Percentiles rank a stretch among this genome's conserved stretches.
Conservation (phyloP, 2,113 vertebrate genomes). For the Nyctibius bracteatus region DNA sequence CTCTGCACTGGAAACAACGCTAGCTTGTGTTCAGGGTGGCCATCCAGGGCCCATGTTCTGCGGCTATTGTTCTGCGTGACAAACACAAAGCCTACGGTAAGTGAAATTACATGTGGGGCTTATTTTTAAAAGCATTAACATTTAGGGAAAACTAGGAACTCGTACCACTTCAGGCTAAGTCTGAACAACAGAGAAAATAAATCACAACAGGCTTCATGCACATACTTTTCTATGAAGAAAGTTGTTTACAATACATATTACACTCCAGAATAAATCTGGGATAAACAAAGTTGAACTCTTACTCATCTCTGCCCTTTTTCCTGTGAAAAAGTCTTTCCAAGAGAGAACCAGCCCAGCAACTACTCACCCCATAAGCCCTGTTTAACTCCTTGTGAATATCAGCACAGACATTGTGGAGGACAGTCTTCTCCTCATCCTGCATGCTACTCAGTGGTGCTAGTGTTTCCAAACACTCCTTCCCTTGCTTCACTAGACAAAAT, state of each 20-base stretch:
- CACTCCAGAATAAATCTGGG: not conserved
- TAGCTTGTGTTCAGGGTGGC: not conserved
- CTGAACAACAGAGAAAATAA: not conserved
- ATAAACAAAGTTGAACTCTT: constrained; percentile 5
- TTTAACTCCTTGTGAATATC: not conserved
- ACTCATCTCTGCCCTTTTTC: not conserved
- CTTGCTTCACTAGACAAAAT: not conserved
- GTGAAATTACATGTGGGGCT: not conserved
- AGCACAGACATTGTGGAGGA: not conserved
- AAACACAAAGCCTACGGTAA: not conserved
- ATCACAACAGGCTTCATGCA: not conserved
- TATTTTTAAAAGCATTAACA: not conserved
- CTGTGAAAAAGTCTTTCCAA: not conserved
- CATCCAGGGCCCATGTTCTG: not conserved
- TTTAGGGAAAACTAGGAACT: not conserved
- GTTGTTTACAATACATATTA: not conserved
- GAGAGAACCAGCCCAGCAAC: not conserved
- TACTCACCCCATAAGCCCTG: not conserved
- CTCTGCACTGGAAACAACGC: not conserved
- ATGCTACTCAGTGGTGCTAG: rapidly evolving
- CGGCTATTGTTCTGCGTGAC: not conserved
- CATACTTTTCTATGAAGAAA: not conserved
- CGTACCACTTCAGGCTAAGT: not conserved
- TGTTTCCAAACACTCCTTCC: not conserved
- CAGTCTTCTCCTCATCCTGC: not conserved